phyloP scores from a whole-genome alignment of 2,113 vertebrate genomes.

The Aspiorhynchus laticeps region DNA sequence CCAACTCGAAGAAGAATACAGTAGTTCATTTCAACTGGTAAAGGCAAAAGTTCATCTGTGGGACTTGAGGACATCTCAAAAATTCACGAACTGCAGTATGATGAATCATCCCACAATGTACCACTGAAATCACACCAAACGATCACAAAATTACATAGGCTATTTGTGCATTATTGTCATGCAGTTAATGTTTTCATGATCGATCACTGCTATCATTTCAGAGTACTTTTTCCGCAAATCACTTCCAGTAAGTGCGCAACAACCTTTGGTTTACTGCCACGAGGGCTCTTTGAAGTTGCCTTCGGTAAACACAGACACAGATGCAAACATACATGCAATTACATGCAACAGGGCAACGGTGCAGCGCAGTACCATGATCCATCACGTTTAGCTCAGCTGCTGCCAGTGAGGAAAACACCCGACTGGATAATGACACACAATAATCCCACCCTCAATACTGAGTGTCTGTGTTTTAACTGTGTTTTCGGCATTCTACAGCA shows the following conservation, averaged over 20 bases:
- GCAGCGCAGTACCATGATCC: neutral
- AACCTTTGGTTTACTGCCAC: neutral
- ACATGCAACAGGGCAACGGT: neutral
- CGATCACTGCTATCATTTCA: neutral
- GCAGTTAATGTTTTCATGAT: neutral
- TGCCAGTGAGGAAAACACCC: neutral
- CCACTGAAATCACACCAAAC: neutral
- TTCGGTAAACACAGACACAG: slow-evolving; percentile 12
- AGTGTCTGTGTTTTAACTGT: slow-evolving; percentile 28
- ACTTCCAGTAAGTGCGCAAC: neutral
- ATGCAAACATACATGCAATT: neutral
- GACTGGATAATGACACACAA: slow-evolving; percentile 9
- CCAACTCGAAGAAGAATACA: neutral
- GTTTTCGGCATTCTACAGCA: slow-evolving; percentile 29
- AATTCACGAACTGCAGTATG: neutral
- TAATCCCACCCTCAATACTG: neutral
- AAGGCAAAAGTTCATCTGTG: neutral
- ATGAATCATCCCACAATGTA: neutral
- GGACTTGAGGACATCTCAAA: neutral
- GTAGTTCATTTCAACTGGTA: neutral
- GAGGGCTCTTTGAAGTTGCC: neutral
- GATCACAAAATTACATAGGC: neutral
- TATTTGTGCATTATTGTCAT: neutral
- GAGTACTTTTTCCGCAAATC: neutral
- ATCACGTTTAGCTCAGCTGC: slow-evolving; percentile 6